Evolutionary conservation across 2,888 invertebrate species (phyloP), one percentile per base, ranked within the genome.

Genomic region (Electrophaes corylata): DNA sequence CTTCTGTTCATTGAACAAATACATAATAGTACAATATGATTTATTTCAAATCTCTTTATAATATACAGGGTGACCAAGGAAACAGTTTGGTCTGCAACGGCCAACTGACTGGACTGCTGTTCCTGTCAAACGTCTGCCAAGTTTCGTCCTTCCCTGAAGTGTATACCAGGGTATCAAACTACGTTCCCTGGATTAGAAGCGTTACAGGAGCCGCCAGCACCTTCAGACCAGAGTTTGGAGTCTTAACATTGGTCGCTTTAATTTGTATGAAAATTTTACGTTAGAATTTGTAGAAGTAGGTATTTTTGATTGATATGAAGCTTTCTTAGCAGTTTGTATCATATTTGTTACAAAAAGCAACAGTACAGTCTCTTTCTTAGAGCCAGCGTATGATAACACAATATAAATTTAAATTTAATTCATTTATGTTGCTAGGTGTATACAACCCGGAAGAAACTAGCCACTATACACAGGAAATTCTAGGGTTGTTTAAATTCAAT

Each of bases 141-240:
- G 6, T 44, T 1, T 66, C 69, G 0, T 62, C 76, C 0, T 70
- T 47, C 33, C 86, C 85, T 11, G 85, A 86, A 59, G 54, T 84
- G 1, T 85, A 84, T 62, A 78, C 81, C 2, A 72, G 81, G 23
- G 74, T 84, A 0, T 73, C 78, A 1, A 78, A 81, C 68, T 84
- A 84, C 52, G 76, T 79, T 0, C 60, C 65, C 0, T 84, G 82
- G 83, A 77, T 85, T 11, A 64, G 71, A 33, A 66, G 50, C 26
- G 52, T 80, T 11, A 78, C 82, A 0, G 75, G 75, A 4, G 72
- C 75, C 1, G 71, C 72, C 0, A 58, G 69, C n/a, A 62, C 72
- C 14, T 75, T 76, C 61, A 70, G 66, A 26, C 75, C 76, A 14
- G 73, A 74, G 19, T 48, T 78, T 2, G 69, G 73, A 4, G 47